Evolutionary conservation across 2,113 vertebrate species (phyloP).

Genomic region (Lepisosteus oculatus): DNA sequence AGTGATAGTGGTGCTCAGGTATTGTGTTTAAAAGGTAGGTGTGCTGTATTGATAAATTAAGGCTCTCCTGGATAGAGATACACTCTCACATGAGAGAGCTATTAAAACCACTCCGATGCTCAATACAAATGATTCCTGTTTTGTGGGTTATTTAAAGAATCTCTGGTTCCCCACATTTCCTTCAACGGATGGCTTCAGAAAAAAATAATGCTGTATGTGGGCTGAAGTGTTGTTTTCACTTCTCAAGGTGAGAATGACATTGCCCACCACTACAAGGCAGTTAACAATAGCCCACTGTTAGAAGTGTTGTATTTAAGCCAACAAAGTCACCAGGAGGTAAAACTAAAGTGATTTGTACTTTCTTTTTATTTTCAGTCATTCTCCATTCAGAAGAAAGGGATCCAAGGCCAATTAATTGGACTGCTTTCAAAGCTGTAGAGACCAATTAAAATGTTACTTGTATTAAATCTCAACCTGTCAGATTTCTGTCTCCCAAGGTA

Average conservation of each 20-base stretch:
- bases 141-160: not conserved
- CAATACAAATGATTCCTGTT: no score
- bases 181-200: not conserved
- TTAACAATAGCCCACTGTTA: no score
- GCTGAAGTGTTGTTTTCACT: not conserved
- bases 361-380: constrained; percentile 9
- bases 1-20: no score
- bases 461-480: constrained; percentile 27
- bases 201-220: no score
- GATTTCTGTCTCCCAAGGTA: constrained; percentile 26
- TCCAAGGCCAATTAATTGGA: constrained; percentile 30
- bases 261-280: not conserved
- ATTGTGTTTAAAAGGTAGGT: no score
- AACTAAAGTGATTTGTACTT: not conserved
- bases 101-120: no score
- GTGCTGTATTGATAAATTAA: no score
- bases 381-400: constrained; percentile 15
- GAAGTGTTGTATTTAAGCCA: no score
- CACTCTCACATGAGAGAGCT: no score
- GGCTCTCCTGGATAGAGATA: no score
- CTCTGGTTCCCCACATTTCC: not conserved
- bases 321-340: not conserved
- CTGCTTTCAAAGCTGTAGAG: constrained; percentile 30
- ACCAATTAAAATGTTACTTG: constrained; percentile 38
- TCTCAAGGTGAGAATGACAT: constrained; percentile 7